Conservation (phyloP, 2,113 vertebrate genomes). For the Hippocampus mohnikei region DNA sequence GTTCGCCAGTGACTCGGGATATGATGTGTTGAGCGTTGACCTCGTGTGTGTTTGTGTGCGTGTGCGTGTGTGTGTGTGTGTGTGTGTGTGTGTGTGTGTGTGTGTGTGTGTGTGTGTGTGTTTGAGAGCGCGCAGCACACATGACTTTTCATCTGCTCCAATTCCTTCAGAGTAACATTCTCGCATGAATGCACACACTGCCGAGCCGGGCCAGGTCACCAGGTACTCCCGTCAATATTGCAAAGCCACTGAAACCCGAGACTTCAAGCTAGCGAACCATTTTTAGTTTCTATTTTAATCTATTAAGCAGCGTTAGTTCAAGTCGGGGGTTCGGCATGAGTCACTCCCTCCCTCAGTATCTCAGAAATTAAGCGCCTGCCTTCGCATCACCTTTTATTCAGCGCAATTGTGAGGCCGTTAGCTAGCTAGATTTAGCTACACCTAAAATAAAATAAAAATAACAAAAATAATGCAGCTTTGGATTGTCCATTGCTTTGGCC, state of each 20-base stretch:
- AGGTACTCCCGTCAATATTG: constrained; percentile 2
- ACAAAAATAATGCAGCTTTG: no score
- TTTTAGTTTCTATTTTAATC: background rate
- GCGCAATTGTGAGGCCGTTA: no score
- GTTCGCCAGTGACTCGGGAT: background rate
- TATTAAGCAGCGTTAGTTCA: background rate
- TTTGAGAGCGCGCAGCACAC: constrained; percentile 24
- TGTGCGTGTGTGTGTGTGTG: constrained; percentile 42
- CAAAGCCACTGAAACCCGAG: background rate
- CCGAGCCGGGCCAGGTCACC: background rate
- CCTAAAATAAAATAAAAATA: no score
- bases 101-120: constrained; percentile 23
- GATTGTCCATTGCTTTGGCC: no score
- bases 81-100: constrained; percentile 42
- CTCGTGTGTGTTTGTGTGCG: constrained; percentile 37
- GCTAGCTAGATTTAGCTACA: no score
- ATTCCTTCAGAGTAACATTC: constrained; percentile 56
- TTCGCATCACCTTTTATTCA: no score
- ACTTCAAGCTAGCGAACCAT: background rate
- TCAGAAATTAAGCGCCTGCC: no score
- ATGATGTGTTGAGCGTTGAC: constrained; percentile 24
- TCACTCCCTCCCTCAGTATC: no score
- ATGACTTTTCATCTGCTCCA: constrained; percentile 61
- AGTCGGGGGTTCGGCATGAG: no score
- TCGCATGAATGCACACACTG: constrained; percentile 56